These are phyloP conservation scores for Thunnus thynnus DNA, from an alignment of 2,113 vertebrate genomes.

Conservation along the genomic window DNA sequence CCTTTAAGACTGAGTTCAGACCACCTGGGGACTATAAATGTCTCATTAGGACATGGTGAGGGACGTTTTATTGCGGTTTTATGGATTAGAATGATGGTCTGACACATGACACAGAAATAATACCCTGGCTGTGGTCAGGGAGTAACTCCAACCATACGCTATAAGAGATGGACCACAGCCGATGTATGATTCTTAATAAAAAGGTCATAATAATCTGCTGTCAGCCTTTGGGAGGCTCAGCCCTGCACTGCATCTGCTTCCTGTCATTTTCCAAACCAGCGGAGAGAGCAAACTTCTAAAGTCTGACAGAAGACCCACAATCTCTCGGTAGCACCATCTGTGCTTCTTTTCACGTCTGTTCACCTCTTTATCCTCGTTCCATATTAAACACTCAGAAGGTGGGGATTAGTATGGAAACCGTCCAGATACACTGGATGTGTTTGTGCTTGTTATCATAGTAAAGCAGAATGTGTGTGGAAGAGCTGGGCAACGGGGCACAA, in stretches of 20 bases:
- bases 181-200: conserved; percentile 22
- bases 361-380: not conserved
- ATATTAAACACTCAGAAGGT: not conserved
- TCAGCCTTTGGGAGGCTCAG: conserved; percentile 28
- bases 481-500: too few species aligned
- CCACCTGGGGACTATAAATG: not conserved
- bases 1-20: not conserved
- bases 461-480: not conserved
- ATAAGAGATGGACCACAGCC: conserved; percentile 4
- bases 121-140: not conserved
- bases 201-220: conserved; percentile 37
- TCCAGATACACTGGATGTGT: too few species aligned
- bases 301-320: conserved; percentile 28
- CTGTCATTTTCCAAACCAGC: conserved; percentile 49
- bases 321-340: conserved; percentile 43
- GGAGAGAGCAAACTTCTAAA: conserved; percentile 15
- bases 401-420: too few species aligned
- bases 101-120: conserved; percentile 12
- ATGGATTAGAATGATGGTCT: conserved; percentile 8
- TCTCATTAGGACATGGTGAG: not conserved
- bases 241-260: conserved; percentile 23
- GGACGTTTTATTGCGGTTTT: conserved; percentile 17
- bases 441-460: too few species aligned
- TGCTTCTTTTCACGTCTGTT: conserved; percentile 1
- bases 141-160: not conserved